Evolutionary conservation across 2,888 invertebrate species (phyloP), one percentile per base, ranked within the genome.

Genomic region (Apomyelois bistriatella): DNA sequence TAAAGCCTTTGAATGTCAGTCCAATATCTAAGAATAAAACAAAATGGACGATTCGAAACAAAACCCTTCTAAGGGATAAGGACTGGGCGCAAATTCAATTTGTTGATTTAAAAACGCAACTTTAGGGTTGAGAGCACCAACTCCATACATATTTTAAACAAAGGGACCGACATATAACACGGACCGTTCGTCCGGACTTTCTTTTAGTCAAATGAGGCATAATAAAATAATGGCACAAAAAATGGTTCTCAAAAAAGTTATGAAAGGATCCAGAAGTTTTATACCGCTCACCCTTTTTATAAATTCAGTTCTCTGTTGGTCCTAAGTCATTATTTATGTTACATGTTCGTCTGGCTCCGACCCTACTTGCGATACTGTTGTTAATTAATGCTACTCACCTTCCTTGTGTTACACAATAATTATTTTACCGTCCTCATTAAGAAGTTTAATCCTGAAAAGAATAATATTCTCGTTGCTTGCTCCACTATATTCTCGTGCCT

Each of bases 351-450:
- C 78, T 80, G 84, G 85, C 85, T 84, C 79, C 83, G 72, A 70
- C 72, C 69, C 73, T 72, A 70, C 59, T 72, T 75, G 80, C 74
- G 79, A 80, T 73, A 66, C 74, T 75, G 79, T 77, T 84, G 84
- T 85, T 88, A 88, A 89, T 88, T 85, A 88, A 88, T 82, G 82
- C 79, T 72, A 70, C 79, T 78, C 79, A 74, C 85, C 82, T 79
- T 81, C 74, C 80, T 86, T 83, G 86, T 85, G 83, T 87, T 85
- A 81, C 86, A 84, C 86, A 84, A 80, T 82, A 86, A 85, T 87
- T 85, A 88, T 86, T 85, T 81, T 79, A 71, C 79, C 75, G 74
- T 79, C 79, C 83, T 86, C 86, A 83, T 88, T 87, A 87, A 77
- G 81, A 81, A 84, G 82, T 84, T 85, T 80, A 75, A 76, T 79